These are phyloP conservation scores for Echeneis naucrates DNA, from an alignment of 2,797 vertebrate species.

Conservation along the genomic window DNA sequence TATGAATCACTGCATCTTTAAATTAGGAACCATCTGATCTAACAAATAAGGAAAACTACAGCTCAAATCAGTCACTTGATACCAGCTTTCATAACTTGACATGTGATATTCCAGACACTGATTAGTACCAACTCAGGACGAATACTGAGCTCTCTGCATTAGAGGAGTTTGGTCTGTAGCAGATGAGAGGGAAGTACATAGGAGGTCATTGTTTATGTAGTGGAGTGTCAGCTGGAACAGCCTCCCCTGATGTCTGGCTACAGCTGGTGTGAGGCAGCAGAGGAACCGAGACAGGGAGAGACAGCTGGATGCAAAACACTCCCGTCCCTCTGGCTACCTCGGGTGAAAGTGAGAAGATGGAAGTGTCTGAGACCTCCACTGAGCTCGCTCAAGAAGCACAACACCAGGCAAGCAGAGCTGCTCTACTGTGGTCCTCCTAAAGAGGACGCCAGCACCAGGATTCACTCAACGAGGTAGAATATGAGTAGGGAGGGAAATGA, in stretches of 20 bases:
- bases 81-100: background rate
- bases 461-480: conserved; percentile 17
- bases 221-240: conserved; percentile 74
- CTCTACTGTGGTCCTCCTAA: conserved; percentile 17
- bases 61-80: background rate
- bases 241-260: conserved; percentile 71
- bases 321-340: conserved; percentile 22
- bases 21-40: background rate
- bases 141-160: conserved; percentile 7
- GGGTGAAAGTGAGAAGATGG: conserved; percentile 48
- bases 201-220: conserved; percentile 70
- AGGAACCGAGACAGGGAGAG: conserved; percentile 63
- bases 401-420: conserved; percentile 31
- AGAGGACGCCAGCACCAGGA: conserved; percentile 35
- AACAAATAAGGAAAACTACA: background rate
- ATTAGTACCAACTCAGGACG: background rate
- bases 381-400: conserved; percentile 52
- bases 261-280: conserved; percentile 78
- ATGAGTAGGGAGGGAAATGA: conserved; percentile 47
- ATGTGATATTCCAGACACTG: no score
- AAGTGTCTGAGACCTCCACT: conserved; percentile 54
- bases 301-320: conserved; percentile 77
- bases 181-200: conserved; percentile 48
- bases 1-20: background rate
- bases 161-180: conserved; percentile 10